These are phyloP conservation scores for Apis cerana DNA, from an alignment of 1,140 invertebrate genomes.

Conservation along the genomic window DNA sequence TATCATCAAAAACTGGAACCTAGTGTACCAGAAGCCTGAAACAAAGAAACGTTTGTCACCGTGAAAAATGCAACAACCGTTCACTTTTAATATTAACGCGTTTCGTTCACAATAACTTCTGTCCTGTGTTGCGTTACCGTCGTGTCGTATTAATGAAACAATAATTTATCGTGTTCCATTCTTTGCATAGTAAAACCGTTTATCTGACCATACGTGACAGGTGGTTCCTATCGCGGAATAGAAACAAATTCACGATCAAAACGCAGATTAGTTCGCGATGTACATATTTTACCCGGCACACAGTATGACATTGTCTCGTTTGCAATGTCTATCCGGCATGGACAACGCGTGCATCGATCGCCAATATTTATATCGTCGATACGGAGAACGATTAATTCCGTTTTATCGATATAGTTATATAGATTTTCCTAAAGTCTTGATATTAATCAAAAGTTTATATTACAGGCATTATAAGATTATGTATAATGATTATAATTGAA, in stretches of 20 bases:
- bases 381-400: slow-evolving; percentile 27
- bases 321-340: slow-evolving; percentile 42
- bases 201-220: slow-evolving; percentile 53
- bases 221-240: slow-evolving; percentile 56
- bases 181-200: slow-evolving; percentile 53
- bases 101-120: slow-evolving; percentile 12
- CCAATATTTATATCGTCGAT: slow-evolving; percentile 52
- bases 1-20: slow-evolving; percentile 2
- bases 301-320: slow-evolving; percentile 50
- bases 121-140: background rate
- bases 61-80: slow-evolving; percentile 20
- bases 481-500: no score
- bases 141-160: slow-evolving; percentile 63
- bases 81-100: slow-evolving; percentile 8
- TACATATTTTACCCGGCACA: slow-evolving; percentile 57
- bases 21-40: background rate
- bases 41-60: slow-evolving; percentile 9
- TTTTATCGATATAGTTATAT: background rate
- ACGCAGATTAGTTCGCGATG: slow-evolving; percentile 51
- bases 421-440: background rate
- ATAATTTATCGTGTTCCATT: slow-evolving; percentile 53
- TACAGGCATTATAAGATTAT: background rate
- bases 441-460: slow-evolving; percentile 11
- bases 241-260: slow-evolving; percentile 57
- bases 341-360: slow-evolving; percentile 45